A percentile compares a stretch with the other conserved stretches of the same genome.
Conservation (phyloP, 2,797 vertebrate species). For the Crax fasciolata region DNA sequence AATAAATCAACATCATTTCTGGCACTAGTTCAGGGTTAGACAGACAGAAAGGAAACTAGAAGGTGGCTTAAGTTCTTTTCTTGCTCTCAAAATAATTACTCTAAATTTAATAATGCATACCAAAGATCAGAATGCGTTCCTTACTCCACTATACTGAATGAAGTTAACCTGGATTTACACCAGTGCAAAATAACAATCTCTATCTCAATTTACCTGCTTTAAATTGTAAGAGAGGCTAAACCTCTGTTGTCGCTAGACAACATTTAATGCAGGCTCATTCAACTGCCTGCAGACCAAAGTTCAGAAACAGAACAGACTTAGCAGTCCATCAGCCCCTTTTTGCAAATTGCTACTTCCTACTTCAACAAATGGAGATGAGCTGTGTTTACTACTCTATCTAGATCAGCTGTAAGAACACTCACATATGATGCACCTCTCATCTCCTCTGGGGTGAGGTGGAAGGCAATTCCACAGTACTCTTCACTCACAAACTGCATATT, state of each 20-base stretch:
- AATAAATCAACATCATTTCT: neutral
- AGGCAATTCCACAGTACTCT: neutral
- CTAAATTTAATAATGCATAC: neutral
- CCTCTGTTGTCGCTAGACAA: neutral
- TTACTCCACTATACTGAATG: neutral
- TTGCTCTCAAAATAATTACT: neutral
- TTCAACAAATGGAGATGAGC: neutral
- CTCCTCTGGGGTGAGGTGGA: neutral
- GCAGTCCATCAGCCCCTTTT: neutral
- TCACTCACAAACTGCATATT: neutral
- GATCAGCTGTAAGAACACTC: neutral
- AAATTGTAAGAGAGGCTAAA: constrained; percentile 1
- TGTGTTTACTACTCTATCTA: neutral
- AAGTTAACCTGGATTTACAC: neutral
- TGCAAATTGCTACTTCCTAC: neutral
- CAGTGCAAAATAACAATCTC: constrained; percentile 10
- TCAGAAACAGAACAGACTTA: neutral
- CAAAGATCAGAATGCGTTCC: neutral
- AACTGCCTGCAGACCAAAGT: neutral
- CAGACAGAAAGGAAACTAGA: constrained; percentile 17
- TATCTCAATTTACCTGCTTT: neutral
- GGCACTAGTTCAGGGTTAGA: neutral
- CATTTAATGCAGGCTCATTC: neutral
- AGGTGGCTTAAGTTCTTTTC: neutral
- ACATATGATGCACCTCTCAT: neutral